These are phyloP conservation scores for Diarsia rubi DNA, from an alignment of 2,888 invertebrate species.

Conservation along the genomic window DNA sequence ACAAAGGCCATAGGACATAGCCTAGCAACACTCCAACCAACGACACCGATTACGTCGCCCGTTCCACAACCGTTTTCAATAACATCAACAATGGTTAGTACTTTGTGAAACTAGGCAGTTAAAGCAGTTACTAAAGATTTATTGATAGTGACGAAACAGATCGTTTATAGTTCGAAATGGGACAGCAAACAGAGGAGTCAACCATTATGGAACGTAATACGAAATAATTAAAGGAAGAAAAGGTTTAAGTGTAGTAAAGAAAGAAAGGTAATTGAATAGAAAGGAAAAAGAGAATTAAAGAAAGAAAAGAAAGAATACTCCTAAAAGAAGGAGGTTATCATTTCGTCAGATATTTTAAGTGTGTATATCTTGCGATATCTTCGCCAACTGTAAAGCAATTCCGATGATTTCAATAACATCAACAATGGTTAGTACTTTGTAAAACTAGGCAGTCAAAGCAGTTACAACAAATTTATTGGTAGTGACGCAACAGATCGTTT, in stretches of 20 bases:
- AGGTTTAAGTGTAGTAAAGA: no score
- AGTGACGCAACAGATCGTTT: conserved; percentile 45
- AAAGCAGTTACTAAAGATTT: conserved; percentile 42
- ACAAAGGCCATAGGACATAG: not conserved
- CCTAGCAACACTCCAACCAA: conserved; percentile 5
- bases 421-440: conserved; percentile 38
- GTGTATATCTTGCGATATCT: no score
- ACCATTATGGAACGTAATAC: no score
- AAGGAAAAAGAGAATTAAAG: no score
- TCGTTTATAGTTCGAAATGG: conserved; percentile 42
- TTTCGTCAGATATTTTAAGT: no score
- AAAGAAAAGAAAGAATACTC: no score
- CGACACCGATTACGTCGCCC: conserved; percentile 11
- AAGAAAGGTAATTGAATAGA: no score
- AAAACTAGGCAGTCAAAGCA: conserved; percentile 27
- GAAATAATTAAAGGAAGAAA: no score
- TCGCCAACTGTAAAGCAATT: no score
- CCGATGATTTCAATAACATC: conserved; percentile 28
- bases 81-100: conserved; percentile 43
- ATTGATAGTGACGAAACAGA: conserved; percentile 45
- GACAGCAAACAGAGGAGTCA: conserved; percentile 43
- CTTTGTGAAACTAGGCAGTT: conserved; percentile 29
- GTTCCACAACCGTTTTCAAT: conserved; percentile 33
- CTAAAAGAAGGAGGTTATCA: no score
- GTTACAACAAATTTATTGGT: conserved; percentile 46